These are phyloP conservation scores for Venusia cambrica DNA, from an alignment of 2,888 invertebrate species.

Conservation along the genomic window DNA sequence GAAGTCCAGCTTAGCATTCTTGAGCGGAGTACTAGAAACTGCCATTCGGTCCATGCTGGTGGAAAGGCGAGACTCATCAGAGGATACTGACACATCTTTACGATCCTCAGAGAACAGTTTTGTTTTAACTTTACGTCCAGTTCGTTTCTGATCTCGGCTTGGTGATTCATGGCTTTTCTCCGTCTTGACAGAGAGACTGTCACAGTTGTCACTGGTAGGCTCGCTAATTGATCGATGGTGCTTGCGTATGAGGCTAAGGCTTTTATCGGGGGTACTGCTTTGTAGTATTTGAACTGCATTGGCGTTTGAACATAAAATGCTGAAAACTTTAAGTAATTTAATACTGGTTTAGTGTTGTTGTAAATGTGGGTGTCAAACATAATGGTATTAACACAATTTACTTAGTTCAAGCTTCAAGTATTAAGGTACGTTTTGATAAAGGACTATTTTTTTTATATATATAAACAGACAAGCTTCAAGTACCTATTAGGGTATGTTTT, in stretches of 20 bases:
- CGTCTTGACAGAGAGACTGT: constrained; percentile 47
- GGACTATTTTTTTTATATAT: too few relatives aligned
- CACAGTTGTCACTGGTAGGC: constrained; percentile 62
- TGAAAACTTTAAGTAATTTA: constrained; percentile 44
- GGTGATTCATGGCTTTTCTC: constrained; percentile 61
- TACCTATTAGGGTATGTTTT: too few relatives aligned
- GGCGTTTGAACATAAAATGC: constrained; percentile 63
- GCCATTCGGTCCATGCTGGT: constrained; percentile 50
- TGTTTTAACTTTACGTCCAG: constrained; percentile 62
- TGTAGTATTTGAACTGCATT: constrained; percentile 58
- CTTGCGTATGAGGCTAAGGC: constrained; percentile 47
- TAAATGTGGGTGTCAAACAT: too few relatives aligned
- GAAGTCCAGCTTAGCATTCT: constrained; percentile 54
- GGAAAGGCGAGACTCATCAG: constrained; percentile 61
- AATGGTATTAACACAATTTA: too few relatives aligned
- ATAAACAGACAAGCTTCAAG: too few relatives aligned
- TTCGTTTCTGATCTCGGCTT: constrained; percentile 55
- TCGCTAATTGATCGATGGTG: constrained; percentile 65
- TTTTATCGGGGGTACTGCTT: constrained; percentile 64
- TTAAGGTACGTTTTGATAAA: too few relatives aligned
- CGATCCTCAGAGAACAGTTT: constrained; percentile 65
- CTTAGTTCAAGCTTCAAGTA: too few relatives aligned
- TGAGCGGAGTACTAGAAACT: constrained; percentile 64
- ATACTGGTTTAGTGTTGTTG: too few relatives aligned
- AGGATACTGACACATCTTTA: constrained; percentile 48